A percentile compares a stretch with the other conserved stretches of the same genome.
Conservation (phyloP, 2,888 invertebrate species). For the Nycteola revayana region DNA sequence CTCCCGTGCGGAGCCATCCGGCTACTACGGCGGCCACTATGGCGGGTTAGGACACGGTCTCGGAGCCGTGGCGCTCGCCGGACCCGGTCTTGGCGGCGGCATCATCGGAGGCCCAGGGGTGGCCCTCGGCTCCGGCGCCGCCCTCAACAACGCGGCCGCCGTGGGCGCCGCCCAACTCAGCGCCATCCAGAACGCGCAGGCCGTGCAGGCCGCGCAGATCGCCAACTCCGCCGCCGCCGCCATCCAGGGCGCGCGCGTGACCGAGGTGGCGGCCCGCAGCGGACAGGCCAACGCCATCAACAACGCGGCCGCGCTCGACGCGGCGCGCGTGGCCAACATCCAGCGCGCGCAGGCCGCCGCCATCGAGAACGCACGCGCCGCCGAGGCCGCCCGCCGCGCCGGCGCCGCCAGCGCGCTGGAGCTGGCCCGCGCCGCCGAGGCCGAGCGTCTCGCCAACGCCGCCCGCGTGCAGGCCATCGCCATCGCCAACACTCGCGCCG, state of each 20-base stretch:
- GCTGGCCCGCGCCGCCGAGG: conserved; percentile 38
- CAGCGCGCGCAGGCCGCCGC: conserved; percentile 75
- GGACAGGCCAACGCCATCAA: conserved; percentile 67
- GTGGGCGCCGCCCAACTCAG: conserved; percentile 71
- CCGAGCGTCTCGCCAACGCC: conserved; percentile 60
- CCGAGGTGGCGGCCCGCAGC: conserved; percentile 68
- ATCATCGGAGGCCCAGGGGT: conserved; percentile 34
- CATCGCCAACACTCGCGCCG: conserved; percentile 67
- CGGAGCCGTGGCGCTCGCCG: conserved; percentile 18
- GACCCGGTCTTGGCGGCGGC: conserved; percentile 10
- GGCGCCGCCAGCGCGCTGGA: conserved; percentile 31
- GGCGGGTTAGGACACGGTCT: conserved; percentile 16
- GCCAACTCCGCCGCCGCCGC: conserved; percentile 70
- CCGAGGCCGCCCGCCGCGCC: conserved; percentile 63
- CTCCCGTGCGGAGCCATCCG: conserved; percentile 50
- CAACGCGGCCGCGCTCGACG: conserved; percentile 70
- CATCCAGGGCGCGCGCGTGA: conserved; percentile 68
- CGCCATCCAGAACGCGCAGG: conserved; percentile 73
- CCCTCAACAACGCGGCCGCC: conserved; percentile 66
- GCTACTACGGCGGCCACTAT: conserved; percentile 24
- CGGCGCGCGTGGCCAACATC: conserved; percentile 65
- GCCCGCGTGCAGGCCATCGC: conserved; percentile 70
- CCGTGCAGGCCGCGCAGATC: conserved; percentile 67
- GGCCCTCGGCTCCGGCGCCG: conserved; percentile 49
- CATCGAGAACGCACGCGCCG: conserved; percentile 66